These are phyloP conservation scores for Spinus olivaceus DNA, from an alignment of 2,797 vertebrate species.

Conservation along the genomic window DNA sequence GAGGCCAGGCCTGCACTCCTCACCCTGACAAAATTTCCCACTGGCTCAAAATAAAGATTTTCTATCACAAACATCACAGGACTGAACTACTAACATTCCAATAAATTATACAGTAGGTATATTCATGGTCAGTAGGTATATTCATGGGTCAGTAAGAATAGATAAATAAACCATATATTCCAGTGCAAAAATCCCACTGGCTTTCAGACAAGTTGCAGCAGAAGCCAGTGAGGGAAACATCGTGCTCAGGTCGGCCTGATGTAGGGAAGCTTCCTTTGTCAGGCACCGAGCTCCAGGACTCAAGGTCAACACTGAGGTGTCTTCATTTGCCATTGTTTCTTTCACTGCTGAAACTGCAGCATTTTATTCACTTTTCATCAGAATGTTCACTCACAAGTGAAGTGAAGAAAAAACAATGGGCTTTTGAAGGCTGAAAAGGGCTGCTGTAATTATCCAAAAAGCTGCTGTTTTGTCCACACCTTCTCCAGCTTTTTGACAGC, in stretches of 20 bases:
- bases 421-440: not conserved
- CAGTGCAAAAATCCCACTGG: not conserved
- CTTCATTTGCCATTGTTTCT: not conserved
- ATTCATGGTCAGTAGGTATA: not conserved
- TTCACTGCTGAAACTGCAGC: not conserved
- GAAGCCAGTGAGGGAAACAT: not conserved
- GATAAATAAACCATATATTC: conserved; percentile 28
- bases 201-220: not conserved
- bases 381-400: not conserved
- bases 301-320: accelerated
- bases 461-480: not conserved
- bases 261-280: not conserved
- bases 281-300: accelerated
- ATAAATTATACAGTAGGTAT: conserved; percentile 4
- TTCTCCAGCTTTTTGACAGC: not conserved
- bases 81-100: not conserved
- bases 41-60: conserved; percentile 5
- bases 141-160: not conserved
- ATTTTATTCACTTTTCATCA: not conserved
- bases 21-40: conserved; percentile 46
- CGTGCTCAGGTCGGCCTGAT: not conserved
- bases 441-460: not conserved
- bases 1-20: conserved; percentile 22
- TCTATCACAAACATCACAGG: not conserved
- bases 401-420: not conserved